Percentiles rank a stretch among this genome's conserved stretches.
These are phyloP conservation scores for Takifugu rubripes DNA, from an alignment of 2,797 vertebrate genomes.

Conservation along the genomic window DNA sequence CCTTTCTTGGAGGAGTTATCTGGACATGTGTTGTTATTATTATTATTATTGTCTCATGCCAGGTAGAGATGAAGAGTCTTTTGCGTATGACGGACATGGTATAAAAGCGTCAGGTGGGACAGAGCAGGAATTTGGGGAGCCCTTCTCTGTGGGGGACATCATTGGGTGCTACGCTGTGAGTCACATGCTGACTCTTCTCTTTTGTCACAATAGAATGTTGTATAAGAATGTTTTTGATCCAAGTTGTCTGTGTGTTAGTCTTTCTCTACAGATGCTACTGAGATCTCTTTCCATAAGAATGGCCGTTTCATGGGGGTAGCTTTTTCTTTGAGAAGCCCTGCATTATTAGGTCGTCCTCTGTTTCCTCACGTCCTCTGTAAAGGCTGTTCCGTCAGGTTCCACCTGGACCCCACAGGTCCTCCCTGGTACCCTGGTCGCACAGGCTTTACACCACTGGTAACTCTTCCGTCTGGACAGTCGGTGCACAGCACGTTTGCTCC, in stretches of 20 bases:
- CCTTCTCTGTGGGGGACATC: conserved; percentile 83
- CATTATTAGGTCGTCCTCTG: conserved; percentile 67
- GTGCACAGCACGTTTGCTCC: conserved; percentile 61
- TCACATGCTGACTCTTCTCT: conserved; percentile 8
- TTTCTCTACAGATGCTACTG: conserved; percentile 71
- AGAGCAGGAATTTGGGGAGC: conserved; percentile 82
- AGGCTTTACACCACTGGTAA: conserved; percentile 73
- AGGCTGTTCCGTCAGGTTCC: conserved; percentile 78
- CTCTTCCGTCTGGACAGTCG: conserved; percentile 66
- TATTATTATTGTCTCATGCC: background rate
- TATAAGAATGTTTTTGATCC: background rate
- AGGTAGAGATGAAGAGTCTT: conserved; percentile 87
- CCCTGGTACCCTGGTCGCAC: conserved; percentile 76
- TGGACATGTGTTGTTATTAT: background rate
- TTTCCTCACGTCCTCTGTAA: conserved; percentile 86
- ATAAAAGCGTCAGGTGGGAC: conserved; percentile 78
- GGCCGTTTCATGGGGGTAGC: conserved; percentile 78
- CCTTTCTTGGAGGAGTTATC: too few relatives aligned
- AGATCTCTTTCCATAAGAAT: conserved; percentile 86
- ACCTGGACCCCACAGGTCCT: conserved; percentile 75
- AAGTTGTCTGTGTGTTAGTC: conserved; percentile 58
- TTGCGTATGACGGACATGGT: conserved; percentile 81
- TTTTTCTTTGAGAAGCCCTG: conserved; percentile 69
- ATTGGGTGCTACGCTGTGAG: conserved; percentile 88
- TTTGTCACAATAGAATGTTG: background rate